A percentile compares a stretch with the other conserved stretches of the same genome.
These are phyloP conservation scores for Trissolcus japonicus DNA, from an alignment of 2,888 invertebrate species.

Conservation along the genomic window DNA sequence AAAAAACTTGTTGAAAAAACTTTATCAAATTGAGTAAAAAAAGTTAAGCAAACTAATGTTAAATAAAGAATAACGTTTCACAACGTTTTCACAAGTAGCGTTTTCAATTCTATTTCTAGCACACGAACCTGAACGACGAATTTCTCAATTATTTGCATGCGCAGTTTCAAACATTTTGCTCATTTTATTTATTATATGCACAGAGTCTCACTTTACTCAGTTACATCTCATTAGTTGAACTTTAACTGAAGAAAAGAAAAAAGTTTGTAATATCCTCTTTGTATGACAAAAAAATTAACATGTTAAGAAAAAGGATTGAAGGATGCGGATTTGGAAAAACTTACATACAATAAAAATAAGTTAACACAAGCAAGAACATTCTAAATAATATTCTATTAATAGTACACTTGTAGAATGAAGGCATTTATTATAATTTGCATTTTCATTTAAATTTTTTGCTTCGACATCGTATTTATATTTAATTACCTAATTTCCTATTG, in stretches of 20 bases:
- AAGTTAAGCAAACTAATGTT: too few relatives aligned
- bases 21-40: too few relatives aligned
- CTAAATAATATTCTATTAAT: slow-evolving; percentile 58
- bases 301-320: neutral
- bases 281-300: neutral
- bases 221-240: neutral
- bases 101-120: neutral
- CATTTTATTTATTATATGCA: slow-evolving; percentile 13
- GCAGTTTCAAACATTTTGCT: slow-evolving; percentile 5
- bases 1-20: too few relatives aligned
- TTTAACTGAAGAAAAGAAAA: neutral
- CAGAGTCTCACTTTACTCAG: neutral
- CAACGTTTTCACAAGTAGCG: neutral
- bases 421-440: slow-evolving; percentile 58
- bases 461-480: slow-evolving; percentile 55
- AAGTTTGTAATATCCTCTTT: neutral
- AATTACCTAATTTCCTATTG: slow-evolving; percentile 53
- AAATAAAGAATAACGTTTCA: neutral
- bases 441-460: slow-evolving; percentile 54
- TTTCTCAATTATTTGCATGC: slow-evolving; percentile 19
- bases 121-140: neutral
- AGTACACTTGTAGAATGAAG: slow-evolving; percentile 56
- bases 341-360: slow-evolving; percentile 23
- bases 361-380: slow-evolving; percentile 53
- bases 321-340: neutral